Conservation (phyloP, 2,888 invertebrate genomes). For the Griposia aprilina region DNA sequence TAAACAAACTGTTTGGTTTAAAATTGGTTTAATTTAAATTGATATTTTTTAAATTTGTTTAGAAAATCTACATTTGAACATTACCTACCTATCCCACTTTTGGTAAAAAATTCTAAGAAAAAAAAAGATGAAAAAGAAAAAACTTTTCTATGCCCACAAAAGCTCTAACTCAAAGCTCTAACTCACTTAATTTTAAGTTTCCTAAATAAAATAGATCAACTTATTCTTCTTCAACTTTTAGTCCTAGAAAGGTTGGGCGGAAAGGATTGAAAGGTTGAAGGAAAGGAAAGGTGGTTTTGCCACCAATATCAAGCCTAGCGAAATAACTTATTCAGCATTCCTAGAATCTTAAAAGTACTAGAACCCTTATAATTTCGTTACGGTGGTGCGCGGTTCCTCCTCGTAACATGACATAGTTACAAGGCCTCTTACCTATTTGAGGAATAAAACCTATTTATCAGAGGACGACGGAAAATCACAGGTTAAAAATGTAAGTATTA, state of each 20-base stretch:
- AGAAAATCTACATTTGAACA: too few species aligned
- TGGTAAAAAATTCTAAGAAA: not conserved
- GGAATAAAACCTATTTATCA: constrained; percentile 34
- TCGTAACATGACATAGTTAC: constrained; percentile 17
- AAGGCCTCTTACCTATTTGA: constrained; percentile 21
- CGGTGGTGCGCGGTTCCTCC: constrained; percentile 2
- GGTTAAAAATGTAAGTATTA: not conserved
- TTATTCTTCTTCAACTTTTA: not conserved
- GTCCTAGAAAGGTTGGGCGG: not conserved
- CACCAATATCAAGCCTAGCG: constrained; percentile 8
- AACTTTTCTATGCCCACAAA: not conserved
- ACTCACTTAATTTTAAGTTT: not conserved
- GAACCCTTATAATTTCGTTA: constrained; percentile 52
- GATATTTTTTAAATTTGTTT: too few species aligned
- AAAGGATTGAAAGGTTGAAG: too few species aligned
- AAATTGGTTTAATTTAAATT: not conserved
- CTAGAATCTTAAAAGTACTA: constrained; percentile 22
- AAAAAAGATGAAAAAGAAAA: not conserved
- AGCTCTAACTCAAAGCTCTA: not conserved
- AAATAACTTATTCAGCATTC: constrained; percentile 45
- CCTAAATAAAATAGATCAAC: not conserved
- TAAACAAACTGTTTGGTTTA: not conserved
- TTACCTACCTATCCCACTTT: not conserved
- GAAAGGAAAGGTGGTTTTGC: not conserved
- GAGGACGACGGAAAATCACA: constrained; percentile 13